These are phyloP conservation scores for Archaeoteleia sp. DNA, from an alignment of 2,888 invertebrate species.

Conservation along the genomic window DNA sequence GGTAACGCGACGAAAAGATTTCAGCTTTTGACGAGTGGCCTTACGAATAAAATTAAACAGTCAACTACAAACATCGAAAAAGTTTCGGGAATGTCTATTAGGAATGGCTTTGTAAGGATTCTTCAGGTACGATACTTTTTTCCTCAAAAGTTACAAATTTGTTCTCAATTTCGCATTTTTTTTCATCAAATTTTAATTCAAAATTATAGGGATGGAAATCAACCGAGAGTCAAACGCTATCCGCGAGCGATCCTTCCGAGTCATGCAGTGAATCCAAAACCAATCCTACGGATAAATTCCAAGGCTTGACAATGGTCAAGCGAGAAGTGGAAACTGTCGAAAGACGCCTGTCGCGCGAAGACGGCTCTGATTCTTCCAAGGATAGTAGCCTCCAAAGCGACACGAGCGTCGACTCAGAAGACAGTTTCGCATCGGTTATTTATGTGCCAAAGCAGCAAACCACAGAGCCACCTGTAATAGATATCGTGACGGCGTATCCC, in stretches of 20 bases:
- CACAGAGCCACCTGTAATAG: conserved; percentile 71
- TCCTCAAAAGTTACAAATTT: too few relatives aligned
- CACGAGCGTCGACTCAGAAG: conserved; percentile 94
- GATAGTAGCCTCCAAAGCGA: conserved; percentile 94
- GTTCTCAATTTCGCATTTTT: too few relatives aligned
- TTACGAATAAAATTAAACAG: conserved; percentile 88
- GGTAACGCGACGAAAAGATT: conserved; percentile 83
- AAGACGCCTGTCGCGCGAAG: conserved; percentile 87
- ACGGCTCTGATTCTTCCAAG: conserved; percentile 91
- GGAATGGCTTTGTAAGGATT: conserved; percentile 88
- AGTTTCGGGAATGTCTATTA: conserved; percentile 81
- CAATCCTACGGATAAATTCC: conserved; percentile 26
- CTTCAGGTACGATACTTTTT: conserved; percentile 88
- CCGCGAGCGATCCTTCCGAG: conserved; percentile 23
- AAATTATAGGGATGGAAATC: conserved; percentile 66
- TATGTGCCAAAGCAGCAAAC: conserved; percentile 88
- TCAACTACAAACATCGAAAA: conserved; percentile 90
- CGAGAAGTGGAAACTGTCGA: conserved; percentile 75
- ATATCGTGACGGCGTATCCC: conserved; percentile 66
- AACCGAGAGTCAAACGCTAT: conserved; percentile 59
- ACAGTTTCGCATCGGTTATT: conserved; percentile 94
- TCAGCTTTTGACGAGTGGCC: conserved; percentile 85
- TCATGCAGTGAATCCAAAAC: conserved; percentile 26
- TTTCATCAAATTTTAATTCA: not conserved
- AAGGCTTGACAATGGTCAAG: conserved; percentile 57